Conservation (phyloP, 2,113 vertebrate species). For the Raphicerus campestris region DNA sequence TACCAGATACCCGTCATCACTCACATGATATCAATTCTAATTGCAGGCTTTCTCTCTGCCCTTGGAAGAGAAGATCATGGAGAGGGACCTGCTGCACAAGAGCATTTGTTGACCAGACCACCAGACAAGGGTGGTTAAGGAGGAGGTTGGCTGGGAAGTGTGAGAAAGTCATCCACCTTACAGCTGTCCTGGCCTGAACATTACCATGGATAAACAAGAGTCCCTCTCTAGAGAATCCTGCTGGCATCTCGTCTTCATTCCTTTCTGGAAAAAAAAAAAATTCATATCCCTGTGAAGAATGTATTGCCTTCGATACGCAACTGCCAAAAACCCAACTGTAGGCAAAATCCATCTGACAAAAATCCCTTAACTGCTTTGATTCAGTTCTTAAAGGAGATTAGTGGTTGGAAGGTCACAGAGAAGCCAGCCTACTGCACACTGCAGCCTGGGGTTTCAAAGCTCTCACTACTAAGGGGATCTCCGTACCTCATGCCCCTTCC, state of each 20-base stretch:
- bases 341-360: slow-evolving; percentile 62
- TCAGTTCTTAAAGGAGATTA: slow-evolving; percentile 69
- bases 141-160: slow-evolving; percentile 44
- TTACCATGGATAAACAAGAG: slow-evolving; percentile 36
- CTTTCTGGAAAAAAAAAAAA: slow-evolving; percentile 16
- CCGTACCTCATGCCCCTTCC: slow-evolving; percentile 37
- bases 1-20: neutral
- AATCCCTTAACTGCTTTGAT: slow-evolving; percentile 67
- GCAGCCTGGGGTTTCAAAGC: slow-evolving; percentile 55
- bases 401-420: slow-evolving; percentile 56
- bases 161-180: slow-evolving; percentile 48
- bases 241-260: slow-evolving; percentile 60
- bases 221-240: slow-evolving; percentile 57
- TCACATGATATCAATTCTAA: neutral
- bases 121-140: neutral
- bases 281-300: slow-evolving; percentile 39
- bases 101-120: neutral
- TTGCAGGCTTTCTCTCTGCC: neutral
- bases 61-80: neutral
- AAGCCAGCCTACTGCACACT: slow-evolving; percentile 36
- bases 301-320: slow-evolving; percentile 23
- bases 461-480: slow-evolving; percentile 52
- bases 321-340: slow-evolving; percentile 67
- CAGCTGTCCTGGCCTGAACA: slow-evolving; percentile 56
- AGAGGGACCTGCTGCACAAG: neutral